Evolutionary conservation across 2,888 invertebrate species (phyloP), one percentile per base, ranked within the genome.

Genomic region (Conus canariensis): DNA sequence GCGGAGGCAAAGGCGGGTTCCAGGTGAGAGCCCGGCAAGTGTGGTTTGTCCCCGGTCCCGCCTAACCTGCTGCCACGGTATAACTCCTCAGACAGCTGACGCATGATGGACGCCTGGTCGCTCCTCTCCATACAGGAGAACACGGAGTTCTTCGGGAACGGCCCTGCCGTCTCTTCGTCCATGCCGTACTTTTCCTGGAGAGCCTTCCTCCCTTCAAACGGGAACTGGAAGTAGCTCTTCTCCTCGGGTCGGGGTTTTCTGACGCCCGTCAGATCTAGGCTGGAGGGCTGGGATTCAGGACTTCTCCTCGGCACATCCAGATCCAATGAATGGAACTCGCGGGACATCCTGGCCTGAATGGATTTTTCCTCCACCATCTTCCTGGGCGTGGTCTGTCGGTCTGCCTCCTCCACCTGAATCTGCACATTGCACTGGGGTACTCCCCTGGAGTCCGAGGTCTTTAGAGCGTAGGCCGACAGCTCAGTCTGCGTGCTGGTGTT

Each of bases 401-500:
- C 87, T 9, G 85, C 87, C 19, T 92, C 93, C 83, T 87, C 91
- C 67, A 91, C 91, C 85, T 91, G 92, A 70, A 91, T 88, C 80
- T 91, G 91, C 80, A 91, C 91, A 88, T 80, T 91, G 82, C 88
- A 86, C 77, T 74, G 70, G 30, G 90, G 82, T 7, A 14, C 77
- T 7, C 82, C 59, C 80, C 87, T 82, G 19, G 92, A 89, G 58
- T 91, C 88, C 22, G 92, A 91, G 25, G 90, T 88, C 82, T 92
- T 91, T 22, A 90, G 85, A n/a, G 90, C 90, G 80, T 90, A 92
- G 16, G 92, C 90, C 25, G 85, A 70, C 86, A 89, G 92, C 86
- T 95, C 95, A 5, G 95, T 95, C 92, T 95, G 95, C 12, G 95
- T 95, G 89, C 95, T 94, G 9, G 95, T 95, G 93, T 95, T 95